Evolutionary conservation across 2,797 vertebrate species (phyloP).

Genomic region (Sebastes matsubarae): DNA sequence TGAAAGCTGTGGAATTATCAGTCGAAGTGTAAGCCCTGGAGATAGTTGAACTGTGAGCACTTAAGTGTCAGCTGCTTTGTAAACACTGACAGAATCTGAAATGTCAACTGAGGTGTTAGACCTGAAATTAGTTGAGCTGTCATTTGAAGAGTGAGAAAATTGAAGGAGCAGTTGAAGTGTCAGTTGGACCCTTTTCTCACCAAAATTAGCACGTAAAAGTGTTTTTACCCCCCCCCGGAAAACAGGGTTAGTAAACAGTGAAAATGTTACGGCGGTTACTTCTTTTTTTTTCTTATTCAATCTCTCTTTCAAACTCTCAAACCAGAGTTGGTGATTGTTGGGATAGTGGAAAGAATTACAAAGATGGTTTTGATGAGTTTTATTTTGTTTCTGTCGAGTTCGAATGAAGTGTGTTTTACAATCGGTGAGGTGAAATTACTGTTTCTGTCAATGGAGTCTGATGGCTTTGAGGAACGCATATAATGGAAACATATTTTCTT

Average conservation of each 20-base stretch:
- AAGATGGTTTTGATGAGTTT: background rate
- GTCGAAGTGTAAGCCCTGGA: background rate
- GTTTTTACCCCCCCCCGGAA: background rate
- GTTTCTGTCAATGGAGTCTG: background rate
- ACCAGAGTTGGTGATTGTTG: background rate
- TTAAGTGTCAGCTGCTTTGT: background rate
- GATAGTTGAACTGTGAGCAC: background rate
- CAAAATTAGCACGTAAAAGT: rapidly evolving
- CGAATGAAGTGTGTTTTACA: background rate
- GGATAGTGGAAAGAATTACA: background rate
- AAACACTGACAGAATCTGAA: background rate
- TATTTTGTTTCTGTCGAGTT: background rate
- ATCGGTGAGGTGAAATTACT: background rate
- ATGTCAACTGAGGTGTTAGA: background rate
- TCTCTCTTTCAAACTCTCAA: background rate
- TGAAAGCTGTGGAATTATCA: background rate
- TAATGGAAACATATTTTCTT: background rate
- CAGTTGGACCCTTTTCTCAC: background rate
- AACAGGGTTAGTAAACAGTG: background rate
- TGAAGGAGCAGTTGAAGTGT: background rate
- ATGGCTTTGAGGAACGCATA: background rate
- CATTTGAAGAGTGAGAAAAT: background rate
- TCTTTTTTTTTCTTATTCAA: background rate
- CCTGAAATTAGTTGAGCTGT: background rate
- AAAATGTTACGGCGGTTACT: background rate